These are phyloP conservation scores for Cassiopea andromeda DNA, from an alignment of 30 jellyfish, hydroid and myxozoan species.

Conservation along the genomic window DNA sequence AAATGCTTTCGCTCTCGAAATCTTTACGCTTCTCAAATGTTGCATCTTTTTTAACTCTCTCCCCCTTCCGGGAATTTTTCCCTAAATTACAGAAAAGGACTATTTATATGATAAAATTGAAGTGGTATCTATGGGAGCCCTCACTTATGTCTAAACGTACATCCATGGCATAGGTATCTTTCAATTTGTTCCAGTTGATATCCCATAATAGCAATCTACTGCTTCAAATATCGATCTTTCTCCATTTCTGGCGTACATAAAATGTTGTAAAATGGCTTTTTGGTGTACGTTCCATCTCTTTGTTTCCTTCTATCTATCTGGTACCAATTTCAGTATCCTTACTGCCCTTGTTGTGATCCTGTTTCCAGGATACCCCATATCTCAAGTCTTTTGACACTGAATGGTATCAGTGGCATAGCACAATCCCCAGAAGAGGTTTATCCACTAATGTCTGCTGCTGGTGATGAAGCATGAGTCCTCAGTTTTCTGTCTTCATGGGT, in stretches of 20 bases:
- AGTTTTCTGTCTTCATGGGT: constrained; percentile 20
- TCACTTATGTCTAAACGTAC: no score
- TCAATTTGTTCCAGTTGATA: no score
- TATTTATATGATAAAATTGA: no score
- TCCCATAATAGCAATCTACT: neutral
- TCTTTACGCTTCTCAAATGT: no score
- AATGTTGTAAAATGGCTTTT: constrained; percentile 13
- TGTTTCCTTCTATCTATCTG: constrained; percentile 5
- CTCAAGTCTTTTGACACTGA: constrained; percentile 12
- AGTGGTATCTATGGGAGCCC: no score
- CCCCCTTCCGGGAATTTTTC: no score
- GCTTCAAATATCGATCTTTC: constrained; percentile 54
- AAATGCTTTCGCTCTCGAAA: no score
- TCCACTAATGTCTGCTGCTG: constrained; percentile 16
- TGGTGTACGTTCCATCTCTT: neutral
- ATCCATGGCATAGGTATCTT: no score
- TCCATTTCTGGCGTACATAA: constrained; percentile 25
- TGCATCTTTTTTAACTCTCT: no score
- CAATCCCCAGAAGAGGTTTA: constrained; percentile 26
- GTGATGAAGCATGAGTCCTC: neutral
- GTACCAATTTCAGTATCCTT: neutral
- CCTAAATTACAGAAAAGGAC: no score
- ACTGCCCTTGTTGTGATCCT: constrained; percentile 31
- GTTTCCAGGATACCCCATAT: constrained; percentile 37
- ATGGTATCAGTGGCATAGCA: constrained; percentile 31